Evolutionary conservation across 2,797 vertebrate genomes (phyloP).

Genomic region (Sebastes aleutianus): DNA sequence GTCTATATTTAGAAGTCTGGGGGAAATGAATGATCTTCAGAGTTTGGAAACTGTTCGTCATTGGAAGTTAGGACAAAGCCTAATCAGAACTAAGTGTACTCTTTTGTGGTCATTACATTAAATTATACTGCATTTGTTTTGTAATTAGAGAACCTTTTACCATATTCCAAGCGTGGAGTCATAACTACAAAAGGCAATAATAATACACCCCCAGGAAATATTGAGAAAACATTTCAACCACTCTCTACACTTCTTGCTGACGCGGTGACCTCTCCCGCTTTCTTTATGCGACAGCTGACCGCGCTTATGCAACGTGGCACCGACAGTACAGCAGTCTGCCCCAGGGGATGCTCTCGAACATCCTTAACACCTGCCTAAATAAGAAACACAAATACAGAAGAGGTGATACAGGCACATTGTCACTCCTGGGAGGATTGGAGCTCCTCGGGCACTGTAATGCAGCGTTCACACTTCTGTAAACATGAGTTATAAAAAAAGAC

Average conservation of each 20-base stretch:
- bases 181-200: slow-evolving; percentile 5
- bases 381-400: slow-evolving; percentile 25
- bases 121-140: slow-evolving; percentile 49
- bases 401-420: slow-evolving; percentile 26
- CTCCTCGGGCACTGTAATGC: slow-evolving; percentile 30
- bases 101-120: slow-evolving; percentile 40
- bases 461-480: slow-evolving; percentile 31
- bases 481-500: slow-evolving; percentile 14
- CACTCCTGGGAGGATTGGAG: slow-evolving; percentile 25
- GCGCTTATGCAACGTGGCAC: slow-evolving; percentile 30
- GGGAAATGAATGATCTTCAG: neutral
- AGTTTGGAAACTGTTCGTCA: slow-evolving; percentile 32
- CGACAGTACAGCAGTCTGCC: neutral
- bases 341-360: neutral
- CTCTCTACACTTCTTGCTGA: neutral
- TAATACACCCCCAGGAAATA: neutral
- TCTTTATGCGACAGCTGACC: slow-evolving; percentile 12
- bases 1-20: neutral
- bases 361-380: slow-evolving; percentile 50
- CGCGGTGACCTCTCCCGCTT: slow-evolving; percentile 11
- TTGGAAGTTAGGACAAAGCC: slow-evolving; percentile 24
- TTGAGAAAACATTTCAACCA: neutral
- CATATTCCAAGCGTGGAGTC: slow-evolving; percentile 41
- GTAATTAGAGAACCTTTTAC: slow-evolving; percentile 28
- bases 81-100: slow-evolving; percentile 32